phyloP scores from a whole-genome alignment of 2,888 invertebrate genomes.

The Serripes groenlandicus region DNA sequence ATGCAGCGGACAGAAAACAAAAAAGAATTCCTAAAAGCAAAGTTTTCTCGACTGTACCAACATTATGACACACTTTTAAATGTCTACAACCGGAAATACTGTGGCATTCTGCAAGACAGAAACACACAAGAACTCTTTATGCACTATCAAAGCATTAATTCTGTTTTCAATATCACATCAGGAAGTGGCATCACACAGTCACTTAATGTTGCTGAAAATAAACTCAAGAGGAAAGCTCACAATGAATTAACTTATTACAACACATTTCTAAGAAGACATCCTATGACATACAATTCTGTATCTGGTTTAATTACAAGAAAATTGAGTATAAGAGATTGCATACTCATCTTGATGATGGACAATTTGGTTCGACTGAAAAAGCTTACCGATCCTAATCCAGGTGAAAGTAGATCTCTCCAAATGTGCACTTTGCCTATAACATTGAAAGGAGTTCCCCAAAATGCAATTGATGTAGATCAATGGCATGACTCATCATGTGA shows the following conservation, averaged over 20 bases:
- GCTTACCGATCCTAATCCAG: slow-evolving; percentile 35
- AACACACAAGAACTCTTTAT: slow-evolving; percentile 41
- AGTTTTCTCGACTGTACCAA: slow-evolving; percentile 28
- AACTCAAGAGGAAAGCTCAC: slow-evolving; percentile 28
- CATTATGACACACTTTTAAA: slow-evolving; percentile 40
- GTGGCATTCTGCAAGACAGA: slow-evolving; percentile 40
- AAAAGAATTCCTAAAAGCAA: slow-evolving; percentile 7
- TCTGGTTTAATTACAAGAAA: background rate
- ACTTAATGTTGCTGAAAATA: slow-evolving; percentile 30
- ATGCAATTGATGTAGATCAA: slow-evolving; percentile 33
- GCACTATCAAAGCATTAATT: slow-evolving; percentile 31
- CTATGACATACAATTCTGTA: background rate
- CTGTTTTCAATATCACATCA: slow-evolving; percentile 50
- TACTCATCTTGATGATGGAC: slow-evolving; percentile 44
- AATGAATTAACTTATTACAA: slow-evolving; percentile 52
- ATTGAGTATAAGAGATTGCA: slow-evolving; percentile 30
- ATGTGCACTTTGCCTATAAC: slow-evolving; percentile 62
- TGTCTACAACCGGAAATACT: slow-evolving; percentile 35
- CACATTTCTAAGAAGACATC: slow-evolving; percentile 40
- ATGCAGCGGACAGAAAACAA: background rate
- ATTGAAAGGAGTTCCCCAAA: slow-evolving; percentile 44
- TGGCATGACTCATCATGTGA: slow-evolving; percentile 49
- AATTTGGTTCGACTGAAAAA: slow-evolving; percentile 40
- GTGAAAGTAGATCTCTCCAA: slow-evolving; percentile 41
- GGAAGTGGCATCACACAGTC: slow-evolving; percentile 27